phyloP scores from a whole-genome alignment of 2,797 vertebrate species.

The Diplodus sargus region DNA sequence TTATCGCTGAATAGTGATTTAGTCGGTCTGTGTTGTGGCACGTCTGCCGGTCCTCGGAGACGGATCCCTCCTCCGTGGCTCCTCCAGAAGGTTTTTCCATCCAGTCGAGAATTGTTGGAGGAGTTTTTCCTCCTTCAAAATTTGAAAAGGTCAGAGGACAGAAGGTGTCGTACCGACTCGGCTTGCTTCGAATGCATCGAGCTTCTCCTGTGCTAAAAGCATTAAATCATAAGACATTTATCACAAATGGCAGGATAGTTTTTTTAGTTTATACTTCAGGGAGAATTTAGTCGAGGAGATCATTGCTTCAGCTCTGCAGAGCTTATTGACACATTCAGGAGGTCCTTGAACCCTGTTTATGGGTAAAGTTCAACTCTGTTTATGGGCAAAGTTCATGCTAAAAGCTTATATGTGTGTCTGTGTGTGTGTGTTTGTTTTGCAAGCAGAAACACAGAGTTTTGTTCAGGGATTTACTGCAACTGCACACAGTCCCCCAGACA shows the following conservation, averaged over 20 bases:
- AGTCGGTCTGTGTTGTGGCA: too few species aligned
- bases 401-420: slow-evolving; percentile 13
- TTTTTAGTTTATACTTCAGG: not conserved
- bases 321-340: slow-evolving; percentile 61
- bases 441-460: slow-evolving; percentile 50
- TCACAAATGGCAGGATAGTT: not conserved
- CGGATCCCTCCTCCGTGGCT: too few species aligned
- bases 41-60: too few species aligned
- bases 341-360: slow-evolving; percentile 58
- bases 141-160: too few species aligned
- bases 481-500: not conserved
- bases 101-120: too few species aligned
- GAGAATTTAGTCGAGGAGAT: slow-evolving; percentile 5
- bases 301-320: slow-evolving; percentile 12
- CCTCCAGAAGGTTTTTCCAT: too few species aligned
- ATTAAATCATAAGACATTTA: not conserved
- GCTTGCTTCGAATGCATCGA: not conserved
- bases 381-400: slow-evolving; percentile 69
- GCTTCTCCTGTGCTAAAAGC: not conserved
- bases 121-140: too few species aligned
- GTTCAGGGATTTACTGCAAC: slow-evolving; percentile 26
- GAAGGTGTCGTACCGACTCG: too few species aligned
- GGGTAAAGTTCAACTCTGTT: slow-evolving; percentile 69
- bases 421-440: slow-evolving; percentile 43
- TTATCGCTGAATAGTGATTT: too few species aligned